Percentiles rank a stretch among this genome's conserved stretches.
Evolutionary conservation across 1,140 invertebrate genomes (phyloP).

Genomic region (Diploscapter pachys): DNA sequence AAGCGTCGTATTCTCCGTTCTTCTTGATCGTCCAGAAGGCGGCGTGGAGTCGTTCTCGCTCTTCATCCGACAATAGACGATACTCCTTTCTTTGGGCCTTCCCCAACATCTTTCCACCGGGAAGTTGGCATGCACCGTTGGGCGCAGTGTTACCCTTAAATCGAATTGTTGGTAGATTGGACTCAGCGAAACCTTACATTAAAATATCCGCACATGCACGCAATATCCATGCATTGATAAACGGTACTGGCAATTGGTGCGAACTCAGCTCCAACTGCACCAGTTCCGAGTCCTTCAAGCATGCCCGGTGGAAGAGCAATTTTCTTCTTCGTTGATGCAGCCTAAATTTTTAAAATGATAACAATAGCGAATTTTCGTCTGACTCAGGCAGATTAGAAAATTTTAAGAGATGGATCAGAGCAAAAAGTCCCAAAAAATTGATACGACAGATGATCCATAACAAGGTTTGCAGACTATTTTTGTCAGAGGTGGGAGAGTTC

Average conservation of each 20-base stretch:
- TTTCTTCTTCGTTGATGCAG: constrained; percentile 28
- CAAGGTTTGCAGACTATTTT: too few species aligned
- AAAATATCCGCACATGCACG: constrained; percentile 37
- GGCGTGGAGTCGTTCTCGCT: constrained; percentile 51
- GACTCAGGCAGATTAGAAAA: too few species aligned
- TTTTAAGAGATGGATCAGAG: too few species aligned
- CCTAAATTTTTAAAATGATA: constrained; percentile 13
- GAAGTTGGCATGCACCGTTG: constrained; percentile 38
- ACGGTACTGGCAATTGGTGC: constrained; percentile 36
- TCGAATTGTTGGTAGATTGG: not conserved
- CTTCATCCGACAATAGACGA: constrained; percentile 51
- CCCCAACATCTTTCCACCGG: constrained; percentile 31
- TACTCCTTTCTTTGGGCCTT: constrained; percentile 57
- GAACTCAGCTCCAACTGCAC: constrained; percentile 37
- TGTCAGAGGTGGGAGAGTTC: too few species aligned
- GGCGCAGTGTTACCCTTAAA: constrained; percentile 29
- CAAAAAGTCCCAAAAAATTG: too few species aligned
- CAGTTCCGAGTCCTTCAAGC: constrained; percentile 15
- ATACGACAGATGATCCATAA: too few species aligned
- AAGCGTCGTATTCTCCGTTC: constrained; percentile 36
- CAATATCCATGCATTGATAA: constrained; percentile 42
- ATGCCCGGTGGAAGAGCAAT: constrained; percentile 36
- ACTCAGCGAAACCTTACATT: constrained; percentile 18
- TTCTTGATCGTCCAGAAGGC: constrained; percentile 55
- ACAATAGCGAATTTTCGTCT: too few species aligned